These are phyloP conservation scores for Antheraea yamamai DNA, from an alignment of 2,888 invertebrate species.

Conservation along the genomic window DNA sequence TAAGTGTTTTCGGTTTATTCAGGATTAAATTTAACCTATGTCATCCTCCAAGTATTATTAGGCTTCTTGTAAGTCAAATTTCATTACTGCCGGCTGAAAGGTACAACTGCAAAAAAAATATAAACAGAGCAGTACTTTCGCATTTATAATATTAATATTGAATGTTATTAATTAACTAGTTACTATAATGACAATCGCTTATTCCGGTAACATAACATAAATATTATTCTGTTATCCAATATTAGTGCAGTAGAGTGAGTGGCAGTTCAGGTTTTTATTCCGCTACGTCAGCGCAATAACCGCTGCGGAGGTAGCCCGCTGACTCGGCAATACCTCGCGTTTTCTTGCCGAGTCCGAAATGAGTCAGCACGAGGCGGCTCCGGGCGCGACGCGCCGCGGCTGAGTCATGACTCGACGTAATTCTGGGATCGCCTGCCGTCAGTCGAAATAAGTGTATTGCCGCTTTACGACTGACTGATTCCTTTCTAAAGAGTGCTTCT, in stretches of 20 bases:
- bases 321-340: conserved; percentile 50
- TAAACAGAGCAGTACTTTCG: no score
- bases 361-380: conserved; percentile 61
- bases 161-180: not conserved
- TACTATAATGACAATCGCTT: not conserved
- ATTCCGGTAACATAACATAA: not conserved
- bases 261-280: conserved; percentile 43
- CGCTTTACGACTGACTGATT: conserved; percentile 69
- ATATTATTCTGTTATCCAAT: conserved; percentile 45
- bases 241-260: conserved; percentile 60
- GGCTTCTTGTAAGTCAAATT: no score
- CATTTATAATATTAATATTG: not conserved
- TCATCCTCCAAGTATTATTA: no score
- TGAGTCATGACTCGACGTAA: conserved; percentile 68
- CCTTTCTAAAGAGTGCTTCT: conserved; percentile 59
- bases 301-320: conserved; percentile 57
- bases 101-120: no score
- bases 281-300: conserved; percentile 66
- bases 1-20: no score
- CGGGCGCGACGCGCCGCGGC: conserved; percentile 29
- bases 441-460: conserved; percentile 77
- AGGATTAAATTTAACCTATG: no score
- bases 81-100: no score
- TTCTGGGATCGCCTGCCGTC: conserved; percentile 63
- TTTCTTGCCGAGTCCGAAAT: conserved; percentile 55